Evolutionary conservation across 2,888 invertebrate genomes (phyloP).

Genomic region (Ernsta delagoae): DNA sequence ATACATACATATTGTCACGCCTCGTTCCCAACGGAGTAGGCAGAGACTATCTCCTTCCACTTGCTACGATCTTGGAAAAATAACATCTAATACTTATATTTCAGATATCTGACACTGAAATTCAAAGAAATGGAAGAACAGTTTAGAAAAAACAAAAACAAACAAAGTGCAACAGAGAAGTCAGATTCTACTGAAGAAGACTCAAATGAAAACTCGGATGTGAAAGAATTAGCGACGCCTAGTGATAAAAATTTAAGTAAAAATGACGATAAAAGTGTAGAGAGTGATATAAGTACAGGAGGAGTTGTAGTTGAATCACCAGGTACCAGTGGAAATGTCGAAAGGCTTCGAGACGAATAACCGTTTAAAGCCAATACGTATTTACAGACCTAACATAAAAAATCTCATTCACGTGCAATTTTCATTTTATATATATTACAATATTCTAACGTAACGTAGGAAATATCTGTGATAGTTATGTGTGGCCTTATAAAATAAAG

Average conservation of each 20-base stretch:
- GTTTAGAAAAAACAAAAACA: conserved; percentile 88
- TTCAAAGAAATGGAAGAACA: conserved; percentile 95
- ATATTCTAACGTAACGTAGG: neutral
- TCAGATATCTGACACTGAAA: conserved; percentile 91
- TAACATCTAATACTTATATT: conserved; percentile 43
- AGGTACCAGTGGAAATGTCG: conserved; percentile 73
- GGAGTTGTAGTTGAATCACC: conserved; percentile 70
- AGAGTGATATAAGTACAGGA: conserved; percentile 58
- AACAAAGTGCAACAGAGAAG: conserved; percentile 57
- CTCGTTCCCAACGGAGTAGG: too few species aligned
- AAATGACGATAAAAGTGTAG: conserved; percentile 42
- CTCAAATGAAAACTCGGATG: conserved; percentile 44
- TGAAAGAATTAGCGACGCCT: conserved; percentile 40
- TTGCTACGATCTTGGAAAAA: too few species aligned
- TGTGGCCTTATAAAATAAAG: neutral
- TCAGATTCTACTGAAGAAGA: conserved; percentile 51
- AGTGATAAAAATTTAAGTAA: conserved; percentile 6
- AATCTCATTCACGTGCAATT: conserved; percentile 23
- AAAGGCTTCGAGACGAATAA: conserved; percentile 61
- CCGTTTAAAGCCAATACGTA: neutral
- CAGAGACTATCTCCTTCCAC: too few species aligned
- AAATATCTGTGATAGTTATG: conserved; percentile 29
- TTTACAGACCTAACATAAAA: neutral
- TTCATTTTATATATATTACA: conserved; percentile 10
- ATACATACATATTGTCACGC: too few species aligned